Evolutionary conservation across 2,888 invertebrate species (phyloP), one percentile per base, ranked within the genome.

Genomic region (Nomada hirtipes): DNA sequence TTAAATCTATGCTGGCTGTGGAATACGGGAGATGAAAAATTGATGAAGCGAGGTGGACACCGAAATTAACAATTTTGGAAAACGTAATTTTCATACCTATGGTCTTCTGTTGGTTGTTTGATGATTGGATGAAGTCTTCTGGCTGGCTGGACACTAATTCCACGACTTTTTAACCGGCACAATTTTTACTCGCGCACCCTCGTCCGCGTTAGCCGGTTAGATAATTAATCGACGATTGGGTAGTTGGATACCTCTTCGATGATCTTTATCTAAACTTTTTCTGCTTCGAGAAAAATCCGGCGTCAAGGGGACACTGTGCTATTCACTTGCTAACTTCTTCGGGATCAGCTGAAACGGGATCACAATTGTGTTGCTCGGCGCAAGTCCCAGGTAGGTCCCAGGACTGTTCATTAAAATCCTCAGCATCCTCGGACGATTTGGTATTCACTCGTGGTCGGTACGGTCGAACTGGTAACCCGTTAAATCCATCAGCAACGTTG

Each of bases 31-130:
- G 36, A 36, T 36, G 36, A 36, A 7, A 9, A 59, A 29, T 13
- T 29, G 18, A 18, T 36, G 60, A 18, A 18, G 3, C 10, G 4
- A 13, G 2, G 1, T 9, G 76, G 18, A 57, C 77, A 36, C 23
- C 68, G 55, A 79, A 63, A 20, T 42, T 57, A 29, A 29, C 47
- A 1, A 3, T 7, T 3, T 1, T 1, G 9, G 2, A 20, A 29
- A 20, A n/a, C 29, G 1, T 15, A 20, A 50, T 26, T 55, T n/a
- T 1, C 42, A 68, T 78, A 78, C 78, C 76, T 78, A 68, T 50
- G 26, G 26, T 50, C 26, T 23, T 23, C 10, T 20, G 4, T 23
- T 50, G 36, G 36, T 7, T 20, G 15, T 29, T 15, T n/a, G 15
- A 29, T 18, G 4, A 3, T n/a, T 7, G 7, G 13, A 36, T 23